Evolutionary conservation across 2,113 vertebrate species (phyloP).

Genomic region (Tenebrosternarchus preto): DNA sequence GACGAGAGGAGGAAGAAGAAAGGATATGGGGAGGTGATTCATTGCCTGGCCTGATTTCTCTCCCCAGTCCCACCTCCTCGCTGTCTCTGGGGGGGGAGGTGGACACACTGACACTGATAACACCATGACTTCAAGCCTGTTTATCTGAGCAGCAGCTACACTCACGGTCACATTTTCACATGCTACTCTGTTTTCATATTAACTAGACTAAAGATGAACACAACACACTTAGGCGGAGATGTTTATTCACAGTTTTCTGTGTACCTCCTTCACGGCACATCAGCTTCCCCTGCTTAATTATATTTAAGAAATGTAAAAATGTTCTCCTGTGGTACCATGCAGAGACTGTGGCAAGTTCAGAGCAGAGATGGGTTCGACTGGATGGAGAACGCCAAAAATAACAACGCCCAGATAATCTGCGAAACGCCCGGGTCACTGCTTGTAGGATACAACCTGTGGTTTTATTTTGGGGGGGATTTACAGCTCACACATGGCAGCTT

Average conservation of each 20-base stretch:
- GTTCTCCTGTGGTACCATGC: background rate
- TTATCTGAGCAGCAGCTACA: background rate
- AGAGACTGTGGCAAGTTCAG: too few species aligned
- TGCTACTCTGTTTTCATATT: too few species aligned
- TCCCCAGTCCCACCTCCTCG: conserved; percentile 67
- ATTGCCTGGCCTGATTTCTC: conserved; percentile 62
- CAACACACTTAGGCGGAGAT: too few species aligned
- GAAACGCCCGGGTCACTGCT: background rate
- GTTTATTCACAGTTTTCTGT: too few species aligned
- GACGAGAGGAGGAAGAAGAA: conserved; percentile 39
- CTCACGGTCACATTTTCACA: background rate
- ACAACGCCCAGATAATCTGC: background rate
- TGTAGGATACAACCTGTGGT: background rate
- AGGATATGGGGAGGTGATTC: conserved; percentile 52
- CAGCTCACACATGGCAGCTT: conserved; percentile 31
- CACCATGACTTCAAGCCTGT: conserved; percentile 52
- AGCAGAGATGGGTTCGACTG: background rate
- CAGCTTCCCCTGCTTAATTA: too few species aligned
- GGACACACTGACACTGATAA: conserved; percentile 64
- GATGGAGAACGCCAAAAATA: background rate
- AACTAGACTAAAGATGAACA: too few species aligned
- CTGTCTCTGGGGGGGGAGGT: conserved; percentile 61
- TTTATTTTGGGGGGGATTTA: conserved; percentile 33
- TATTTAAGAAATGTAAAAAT: background rate
- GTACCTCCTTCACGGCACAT: too few species aligned